Conservation (phyloP, 2,888 invertebrate species). For the Lamellibrachia columna region DNA sequence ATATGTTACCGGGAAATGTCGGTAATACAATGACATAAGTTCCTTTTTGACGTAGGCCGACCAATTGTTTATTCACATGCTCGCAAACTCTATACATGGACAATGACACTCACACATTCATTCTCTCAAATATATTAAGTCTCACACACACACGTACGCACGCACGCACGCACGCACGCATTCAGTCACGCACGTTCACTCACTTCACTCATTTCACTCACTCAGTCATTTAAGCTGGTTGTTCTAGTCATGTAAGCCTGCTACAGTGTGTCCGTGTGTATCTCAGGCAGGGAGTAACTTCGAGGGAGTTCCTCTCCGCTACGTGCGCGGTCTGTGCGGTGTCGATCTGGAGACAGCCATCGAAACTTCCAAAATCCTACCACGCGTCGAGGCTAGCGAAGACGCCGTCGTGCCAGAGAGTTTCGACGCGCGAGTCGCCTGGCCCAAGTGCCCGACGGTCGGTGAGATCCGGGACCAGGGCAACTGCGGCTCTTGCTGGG, state of each 20-base stretch:
- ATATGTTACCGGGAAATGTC: not conserved
- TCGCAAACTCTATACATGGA: not conserved
- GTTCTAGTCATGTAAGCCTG: not conserved
- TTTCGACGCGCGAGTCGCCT: constrained; percentile 83
- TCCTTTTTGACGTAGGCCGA: too few species aligned
- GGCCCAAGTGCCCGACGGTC: constrained; percentile 88
- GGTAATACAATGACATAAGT: too few species aligned
- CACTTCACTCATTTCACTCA: not conserved
- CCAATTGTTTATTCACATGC: too few species aligned
- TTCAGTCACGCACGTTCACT: not conserved
- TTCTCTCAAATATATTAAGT: not conserved
- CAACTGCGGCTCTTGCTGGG: constrained; percentile 93
- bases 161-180: not conserved
- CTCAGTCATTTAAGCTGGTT: not conserved
- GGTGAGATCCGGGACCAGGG: constrained; percentile 65
- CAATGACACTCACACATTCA: not conserved
- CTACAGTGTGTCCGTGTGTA: not conserved
- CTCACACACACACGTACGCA: not conserved
- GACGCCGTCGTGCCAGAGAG: constrained; percentile 73
- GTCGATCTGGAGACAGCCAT: constrained; percentile 40
- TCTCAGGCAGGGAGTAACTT: constrained; percentile 82
- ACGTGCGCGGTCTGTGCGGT: constrained; percentile 73
- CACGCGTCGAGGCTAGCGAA: constrained; percentile 38
- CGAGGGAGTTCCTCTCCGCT: constrained; percentile 70
- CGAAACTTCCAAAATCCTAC: constrained; percentile 31